Evolutionary conservation across 2,113 vertebrate species (phyloP).

Genomic region (Trogon surrucura): DNA sequence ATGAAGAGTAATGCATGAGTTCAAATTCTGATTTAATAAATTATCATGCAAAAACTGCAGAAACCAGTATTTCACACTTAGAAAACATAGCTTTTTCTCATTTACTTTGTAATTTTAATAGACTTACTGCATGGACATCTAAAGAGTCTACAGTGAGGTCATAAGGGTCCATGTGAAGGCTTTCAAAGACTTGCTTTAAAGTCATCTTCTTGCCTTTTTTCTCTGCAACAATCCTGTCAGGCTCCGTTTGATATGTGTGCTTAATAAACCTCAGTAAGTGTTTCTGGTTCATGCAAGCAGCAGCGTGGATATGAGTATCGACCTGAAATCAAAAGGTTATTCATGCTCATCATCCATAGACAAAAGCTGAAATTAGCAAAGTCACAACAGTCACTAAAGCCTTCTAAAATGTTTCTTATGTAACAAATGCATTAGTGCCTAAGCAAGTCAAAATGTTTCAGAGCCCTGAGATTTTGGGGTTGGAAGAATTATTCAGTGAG

Average conservation of each 20-base stretch:
- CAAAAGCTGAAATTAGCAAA: neutral
- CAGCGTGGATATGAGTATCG: conserved; percentile 97
- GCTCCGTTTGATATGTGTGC: conserved; percentile 87
- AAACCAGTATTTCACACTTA: neutral
- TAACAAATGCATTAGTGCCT: neutral
- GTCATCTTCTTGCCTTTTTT: conserved; percentile 85
- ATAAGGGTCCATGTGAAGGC: conserved; percentile 93
- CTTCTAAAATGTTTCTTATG: neutral
- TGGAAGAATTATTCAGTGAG: neutral
- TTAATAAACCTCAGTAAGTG: conserved; percentile 94
- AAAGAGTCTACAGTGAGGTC: conserved; percentile 97
- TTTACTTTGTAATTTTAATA: neutral
- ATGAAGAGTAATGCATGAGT: neutral
- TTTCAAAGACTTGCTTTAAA: conserved; percentile 88
- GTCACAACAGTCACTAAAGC: neutral
- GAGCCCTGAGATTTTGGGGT: neutral
- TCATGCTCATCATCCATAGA: neutral
- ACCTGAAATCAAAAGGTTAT: conserved; percentile 80
- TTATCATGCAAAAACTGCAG: neutral
- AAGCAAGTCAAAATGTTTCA: neutral
- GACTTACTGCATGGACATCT: conserved; percentile 95
- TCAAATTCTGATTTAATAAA: neutral
- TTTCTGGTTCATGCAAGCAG: conserved; percentile 98
- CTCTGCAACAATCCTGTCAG: conserved; percentile 85
- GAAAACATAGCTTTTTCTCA: neutral